Conservation (phyloP, 2,797 vertebrate genomes). For the Pelochelys cantorii region DNA sequence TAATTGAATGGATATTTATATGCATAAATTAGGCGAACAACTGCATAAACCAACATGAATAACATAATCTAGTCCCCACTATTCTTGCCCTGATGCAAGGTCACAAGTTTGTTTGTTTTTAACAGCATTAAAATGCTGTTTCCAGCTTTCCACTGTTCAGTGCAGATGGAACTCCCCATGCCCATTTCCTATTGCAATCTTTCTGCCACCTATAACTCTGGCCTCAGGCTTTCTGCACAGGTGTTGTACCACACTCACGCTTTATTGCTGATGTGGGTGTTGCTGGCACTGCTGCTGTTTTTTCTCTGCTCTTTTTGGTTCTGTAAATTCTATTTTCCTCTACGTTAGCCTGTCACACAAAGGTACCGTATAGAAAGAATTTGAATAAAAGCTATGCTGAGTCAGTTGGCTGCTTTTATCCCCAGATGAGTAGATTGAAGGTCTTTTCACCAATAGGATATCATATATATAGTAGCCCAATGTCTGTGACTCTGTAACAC, state of each 20-base stretch:
- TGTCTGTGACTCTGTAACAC: too few species aligned
- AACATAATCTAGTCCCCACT: neutral
- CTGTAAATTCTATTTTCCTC: neutral
- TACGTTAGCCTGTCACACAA: neutral
- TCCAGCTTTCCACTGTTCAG: neutral
- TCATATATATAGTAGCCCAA: too few species aligned
- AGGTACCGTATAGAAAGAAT: neutral
- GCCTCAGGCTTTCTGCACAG: conserved; percentile 46
- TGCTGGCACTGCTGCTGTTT: neutral
- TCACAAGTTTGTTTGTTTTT: neutral
- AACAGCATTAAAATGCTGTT: neutral
- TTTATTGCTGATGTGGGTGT: conserved; percentile 12
- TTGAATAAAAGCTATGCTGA: neutral
- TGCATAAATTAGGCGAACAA: neutral
- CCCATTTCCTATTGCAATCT: neutral
- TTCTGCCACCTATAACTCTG: neutral
- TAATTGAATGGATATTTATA: rapidly evolving
- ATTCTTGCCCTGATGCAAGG: conserved; percentile 47
- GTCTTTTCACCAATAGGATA: neutral
- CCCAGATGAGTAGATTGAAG: neutral
- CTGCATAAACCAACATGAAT: neutral
- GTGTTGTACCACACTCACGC: conserved; percentile 65
- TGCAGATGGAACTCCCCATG: conserved; percentile 57
- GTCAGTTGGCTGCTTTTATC: neutral
- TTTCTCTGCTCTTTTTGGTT: neutral